Evolutionary conservation across 2,113 vertebrate genomes (phyloP), one percentile per base, ranked within the genome.

Genomic region (Nettapus auritus): DNA sequence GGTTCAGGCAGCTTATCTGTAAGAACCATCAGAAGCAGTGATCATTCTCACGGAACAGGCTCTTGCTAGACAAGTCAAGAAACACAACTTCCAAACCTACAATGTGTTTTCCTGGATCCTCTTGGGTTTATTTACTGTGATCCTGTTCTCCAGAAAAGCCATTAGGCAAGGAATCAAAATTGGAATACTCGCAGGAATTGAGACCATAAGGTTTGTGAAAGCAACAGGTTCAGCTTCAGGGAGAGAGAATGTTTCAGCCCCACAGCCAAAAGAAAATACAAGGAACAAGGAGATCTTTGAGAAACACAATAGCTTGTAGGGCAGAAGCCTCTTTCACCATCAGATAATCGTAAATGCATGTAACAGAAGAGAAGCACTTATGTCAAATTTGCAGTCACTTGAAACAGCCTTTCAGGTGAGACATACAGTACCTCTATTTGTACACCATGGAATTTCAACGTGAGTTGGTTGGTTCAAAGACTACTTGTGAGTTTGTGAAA

Each of bases 21-120:
- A 97, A 97, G 96, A 98, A 89, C 82, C 91, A 98, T 62, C 96
- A 97, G 93, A 97, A 74, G 93, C 86, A 89, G 46, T 13, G 87
- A 78, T 87, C 82, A 96, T 62, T 90, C n/a, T 92, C 96, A 93
- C 26, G 71, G 93, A 66, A 68, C 88, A 71, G 8, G 38, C 74
- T 92, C 62, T 67, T 86, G 53, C 62, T 79, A 82, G 36, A 82
- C 3, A 11, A 95, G 82, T 83, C 94, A 96, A 94, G 95, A 93
- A 95, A 89, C 34, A 79, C 50, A 95, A 50, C 67, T 62, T 91
- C 86, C 91, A 93, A 88, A 96, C 86, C 67, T 76, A 74, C 31
- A 60, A 8, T 67, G 74, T 75, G 66, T 52, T n/a, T 95, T 36
- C 94, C 94, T 94, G 78, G 82, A 96, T 96, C 93, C 83, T 92